Percentiles rank a stretch among this genome's conserved stretches.
These are phyloP conservation scores for Anthoscopus minutus DNA, from an alignment of 2,113 vertebrate genomes.

Conservation along the genomic window DNA sequence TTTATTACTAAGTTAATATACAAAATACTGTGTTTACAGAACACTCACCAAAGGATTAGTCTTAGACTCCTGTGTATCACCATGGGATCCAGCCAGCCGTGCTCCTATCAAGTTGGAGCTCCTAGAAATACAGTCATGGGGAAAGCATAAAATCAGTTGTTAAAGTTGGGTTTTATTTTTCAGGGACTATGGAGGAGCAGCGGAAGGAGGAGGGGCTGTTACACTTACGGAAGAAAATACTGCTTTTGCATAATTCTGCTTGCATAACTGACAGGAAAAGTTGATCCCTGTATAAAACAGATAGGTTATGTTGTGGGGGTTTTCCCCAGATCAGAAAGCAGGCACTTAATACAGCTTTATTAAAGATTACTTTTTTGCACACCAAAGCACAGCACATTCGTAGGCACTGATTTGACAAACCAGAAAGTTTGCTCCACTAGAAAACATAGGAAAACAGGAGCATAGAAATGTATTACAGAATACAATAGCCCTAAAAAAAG, in stretches of 20 bases:
- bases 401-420: background rate
- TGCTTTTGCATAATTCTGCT: conserved; percentile 10
- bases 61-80: conserved; percentile 24
- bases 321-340: background rate
- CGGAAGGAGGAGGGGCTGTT: background rate
- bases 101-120: conserved; percentile 26
- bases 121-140: background rate
- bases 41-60: conserved; percentile 63
- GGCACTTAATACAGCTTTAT: background rate
- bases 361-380: background rate
- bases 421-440: background rate
- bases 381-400: background rate
- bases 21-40: background rate
- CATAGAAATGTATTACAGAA: background rate
- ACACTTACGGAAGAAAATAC: conserved; percentile 65
- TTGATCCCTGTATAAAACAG: conserved; percentile 47
- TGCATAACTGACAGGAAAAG: conserved; percentile 30
- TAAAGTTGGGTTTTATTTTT: background rate
- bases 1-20: background rate
- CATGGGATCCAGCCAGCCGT: conserved; percentile 24
- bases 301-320: background rate
- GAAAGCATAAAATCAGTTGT: background rate
- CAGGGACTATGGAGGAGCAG: background rate
- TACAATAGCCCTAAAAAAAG: background rate
- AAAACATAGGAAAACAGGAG: background rate